These are phyloP conservation scores for Tychaedon coryphoeus DNA, from an alignment of 2,113 vertebrate genomes.

Conservation along the genomic window DNA sequence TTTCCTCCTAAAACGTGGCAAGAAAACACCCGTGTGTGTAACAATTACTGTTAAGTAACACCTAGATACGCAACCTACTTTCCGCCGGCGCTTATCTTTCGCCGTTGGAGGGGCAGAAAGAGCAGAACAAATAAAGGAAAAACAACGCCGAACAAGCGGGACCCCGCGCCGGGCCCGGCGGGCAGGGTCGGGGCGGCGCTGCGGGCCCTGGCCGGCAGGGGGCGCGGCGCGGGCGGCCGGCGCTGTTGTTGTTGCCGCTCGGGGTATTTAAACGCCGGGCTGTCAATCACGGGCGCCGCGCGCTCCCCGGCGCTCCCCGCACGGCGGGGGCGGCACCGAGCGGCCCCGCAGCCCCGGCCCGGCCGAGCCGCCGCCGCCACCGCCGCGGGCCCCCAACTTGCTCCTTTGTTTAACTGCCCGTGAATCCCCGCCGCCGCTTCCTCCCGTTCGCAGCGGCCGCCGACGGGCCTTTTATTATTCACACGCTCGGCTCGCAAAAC, in stretches of 20 bases:
- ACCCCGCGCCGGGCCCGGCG: background rate
- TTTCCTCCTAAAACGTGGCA: background rate
- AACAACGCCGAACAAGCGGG: rapidly evolving
- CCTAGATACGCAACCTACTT: background rate
- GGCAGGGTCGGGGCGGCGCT: background rate
- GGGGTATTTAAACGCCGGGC: slow-evolving; percentile 82
- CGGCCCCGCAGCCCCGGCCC: no score
- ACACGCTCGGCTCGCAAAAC: background rate
- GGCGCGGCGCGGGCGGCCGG: slow-evolving; percentile 33
- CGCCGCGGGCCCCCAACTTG: slow-evolving; percentile 57
- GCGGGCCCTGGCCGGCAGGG: slow-evolving; percentile 65
- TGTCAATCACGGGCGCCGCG: slow-evolving; percentile 72
- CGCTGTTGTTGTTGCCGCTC: background rate
- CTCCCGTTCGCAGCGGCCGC: slow-evolving; percentile 37
- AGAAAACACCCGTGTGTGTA: background rate
- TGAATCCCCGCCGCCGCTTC: slow-evolving; percentile 35
- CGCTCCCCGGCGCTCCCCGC: slow-evolving; percentile 23
- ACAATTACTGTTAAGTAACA: background rate
- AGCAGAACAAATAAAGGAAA: rapidly evolving
- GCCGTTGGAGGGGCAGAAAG: background rate
- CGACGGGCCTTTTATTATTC: slow-evolving; percentile 63
- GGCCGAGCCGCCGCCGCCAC: no score
- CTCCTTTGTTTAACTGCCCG: slow-evolving; percentile 80
- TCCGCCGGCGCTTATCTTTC: background rate
- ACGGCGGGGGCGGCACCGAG: no score